Evolutionary conservation across 2,888 invertebrate species (phyloP), one percentile per base, ranked within the genome.

Genomic region (Epirrhoe alternata): DNA sequence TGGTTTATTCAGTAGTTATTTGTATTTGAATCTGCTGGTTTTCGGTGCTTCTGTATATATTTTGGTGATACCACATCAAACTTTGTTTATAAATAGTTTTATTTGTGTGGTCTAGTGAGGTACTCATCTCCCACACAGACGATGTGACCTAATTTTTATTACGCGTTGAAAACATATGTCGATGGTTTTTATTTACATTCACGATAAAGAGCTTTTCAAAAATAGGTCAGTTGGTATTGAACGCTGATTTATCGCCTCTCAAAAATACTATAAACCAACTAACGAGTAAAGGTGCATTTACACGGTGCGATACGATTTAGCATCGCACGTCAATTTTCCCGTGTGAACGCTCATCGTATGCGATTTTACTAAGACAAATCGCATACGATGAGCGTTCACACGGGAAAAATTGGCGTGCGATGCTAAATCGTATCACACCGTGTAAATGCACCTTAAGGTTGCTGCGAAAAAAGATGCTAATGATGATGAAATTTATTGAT

Each of bases 61-160:
- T 60, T 61, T 61, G n/a, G 33, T 0, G 10, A 58, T 14, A 33
- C 33, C 56, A 50, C 59, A 60, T 63, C 24, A 50, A 60, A 53
- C 45, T 63, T 65, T 68, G 50, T 62, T 73, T 70, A 66, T 74
- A 51, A 53, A 63, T 70, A 68, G 69, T 70, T 72, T 60, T 74
- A 71, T 70, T 72, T 75, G 65, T 70, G 66, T 53, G 54, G 61
- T 69, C 71, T 69, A 79, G 81, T 82, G 79, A 38, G 68, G 54
- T 65, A 59, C 47, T 12, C 51, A 69, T 69, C 85, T 86, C 87
- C 83, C 89, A 87, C 86, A 78, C 82, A 76, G 77, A 68, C 74
- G 61, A 76, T 68, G 74, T 82, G 89, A 86, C 91, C 90, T 72
- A 86, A 84, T 86, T 89, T 75, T 73, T 78, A 72, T 73, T 74